phyloP scores from a whole-genome alignment of 2,113 vertebrate genomes.

The Brienomyrus brachyistius region DNA sequence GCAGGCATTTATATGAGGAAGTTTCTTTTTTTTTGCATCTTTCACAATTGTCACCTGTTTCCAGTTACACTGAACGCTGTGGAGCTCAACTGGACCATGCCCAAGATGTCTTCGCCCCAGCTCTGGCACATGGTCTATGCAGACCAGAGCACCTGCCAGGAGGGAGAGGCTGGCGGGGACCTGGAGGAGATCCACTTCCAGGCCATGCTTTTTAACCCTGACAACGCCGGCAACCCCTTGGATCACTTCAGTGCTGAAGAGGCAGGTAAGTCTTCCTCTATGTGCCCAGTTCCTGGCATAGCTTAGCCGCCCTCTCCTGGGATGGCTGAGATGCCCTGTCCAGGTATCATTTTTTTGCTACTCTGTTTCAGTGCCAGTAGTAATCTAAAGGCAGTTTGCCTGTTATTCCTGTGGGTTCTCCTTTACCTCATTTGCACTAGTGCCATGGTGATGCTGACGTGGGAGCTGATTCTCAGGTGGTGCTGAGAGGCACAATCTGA shows the following conservation, averaged over 20 bases:
- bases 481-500: background rate
- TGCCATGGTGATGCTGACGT: background rate
- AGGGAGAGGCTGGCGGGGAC: slow-evolving; percentile 48
- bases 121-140: slow-evolving; percentile 79
- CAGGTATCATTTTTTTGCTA: background rate
- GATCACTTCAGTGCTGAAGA: slow-evolving; percentile 94
- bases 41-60: slow-evolving; percentile 19
- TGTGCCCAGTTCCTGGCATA: background rate
- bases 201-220: slow-evolving; percentile 80
- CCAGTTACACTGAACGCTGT: slow-evolving; percentile 75
- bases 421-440: background rate
- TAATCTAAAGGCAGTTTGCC: background rate
- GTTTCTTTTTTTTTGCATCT: background rate
- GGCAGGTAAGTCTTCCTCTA: slow-evolving; percentile 62
- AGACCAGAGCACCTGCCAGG: slow-evolving; percentile 82
- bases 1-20: background rate
- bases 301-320: background rate
- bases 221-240: slow-evolving; percentile 86
- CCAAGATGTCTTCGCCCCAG: slow-evolving; percentile 65
- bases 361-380: background rate
- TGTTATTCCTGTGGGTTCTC: background rate
- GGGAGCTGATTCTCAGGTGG: background rate
- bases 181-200: slow-evolving; percentile 72
- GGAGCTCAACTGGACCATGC: slow-evolving; percentile 85
- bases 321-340: background rate